Percentiles rank a stretch among this genome's conserved stretches.
Evolutionary conservation across 1,140 invertebrate species (phyloP).

Genomic region (Philaenus spumarius): DNA sequence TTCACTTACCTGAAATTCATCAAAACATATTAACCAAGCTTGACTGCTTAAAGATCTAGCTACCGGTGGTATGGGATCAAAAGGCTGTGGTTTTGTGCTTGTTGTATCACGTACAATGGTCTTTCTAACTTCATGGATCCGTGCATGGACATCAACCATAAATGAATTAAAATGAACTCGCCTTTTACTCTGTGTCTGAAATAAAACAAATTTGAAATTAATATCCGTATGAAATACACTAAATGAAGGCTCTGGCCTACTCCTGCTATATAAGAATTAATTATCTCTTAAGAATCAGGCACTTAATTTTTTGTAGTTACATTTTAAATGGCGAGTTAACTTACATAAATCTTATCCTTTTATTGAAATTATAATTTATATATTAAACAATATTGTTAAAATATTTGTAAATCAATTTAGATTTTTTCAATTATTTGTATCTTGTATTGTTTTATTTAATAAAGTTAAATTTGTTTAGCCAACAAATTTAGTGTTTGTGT

Average conservation of each 20-base stretch:
- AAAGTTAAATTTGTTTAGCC: too few relatives aligned
- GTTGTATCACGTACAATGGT: constrained; percentile 55
- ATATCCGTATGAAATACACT: not conserved
- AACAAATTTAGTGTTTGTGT: too few relatives aligned
- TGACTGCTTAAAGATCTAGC: constrained; percentile 77
- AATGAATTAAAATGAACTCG: constrained; percentile 96
- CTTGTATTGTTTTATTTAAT: too few relatives aligned
- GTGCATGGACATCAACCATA: constrained; percentile 92
- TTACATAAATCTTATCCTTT: not conserved
- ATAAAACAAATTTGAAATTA: constrained; percentile 9
- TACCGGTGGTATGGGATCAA: constrained; percentile 94
- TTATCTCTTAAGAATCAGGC: too few relatives aligned
- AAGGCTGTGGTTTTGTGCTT: constrained; percentile 61
- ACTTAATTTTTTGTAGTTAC: too few relatives aligned
- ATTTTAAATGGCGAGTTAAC: too few relatives aligned
- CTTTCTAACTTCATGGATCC: constrained; percentile 75
- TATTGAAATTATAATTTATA: not conserved
- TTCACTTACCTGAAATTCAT: constrained; percentile 92
- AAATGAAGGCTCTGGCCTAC: not conserved
- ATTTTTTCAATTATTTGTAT: too few relatives aligned
- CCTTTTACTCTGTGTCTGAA: constrained; percentile 57
- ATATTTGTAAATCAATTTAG: too few relatives aligned
- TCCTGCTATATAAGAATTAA: not conserved
- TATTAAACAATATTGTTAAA: not conserved
- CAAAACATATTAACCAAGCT: constrained; percentile 93